Base-by-base conservation (phyloP, 2,113 vertebrate species). In the Ramphastos sulfuratus region DNA sequence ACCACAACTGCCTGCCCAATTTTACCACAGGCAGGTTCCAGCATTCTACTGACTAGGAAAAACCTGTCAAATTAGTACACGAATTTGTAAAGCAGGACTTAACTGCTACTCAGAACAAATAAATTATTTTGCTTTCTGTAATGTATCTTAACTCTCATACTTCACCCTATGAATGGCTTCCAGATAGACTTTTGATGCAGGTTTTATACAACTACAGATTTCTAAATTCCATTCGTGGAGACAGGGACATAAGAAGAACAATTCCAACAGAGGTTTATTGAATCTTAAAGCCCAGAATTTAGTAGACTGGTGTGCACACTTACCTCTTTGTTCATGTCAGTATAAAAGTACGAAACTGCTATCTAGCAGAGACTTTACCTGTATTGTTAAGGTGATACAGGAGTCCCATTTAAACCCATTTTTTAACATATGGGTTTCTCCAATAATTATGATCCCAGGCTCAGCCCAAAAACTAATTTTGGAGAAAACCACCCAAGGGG, bases 241-340 rank as follows among this genome's bases (percentile, higher is more conserved):
- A 66, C 24, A 50, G 2, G 60, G 39, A 85, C 60, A 63, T 18
- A 37, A 55, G 3, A 54, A 73, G 50, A 74, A 5, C 10, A 10
- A 76, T 42, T 59, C 27, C 33, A 67, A 23, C 0, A 54, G n/a
- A 82, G 39, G 14, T 63, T 87, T 80, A 81, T 0, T 81, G 73
- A 88, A 87, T 33, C 19, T 73, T 70, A 63, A 55, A 82, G 67
- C 61, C 66, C 64, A 64, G 59, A 71, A 77, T 63, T 81, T 14
- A 67, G 48, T 44, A 78, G 31, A 15, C 31, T 30, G 31, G 6
- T 12, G 5, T 31, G 28, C 20, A n/a, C 0, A 0, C 19, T 58
- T 69, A 33, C 19, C 24, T 71, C 39, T 65, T 61, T 50, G 31
- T 28, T 74, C 67, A 1, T 27, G 3, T 18, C 59, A 59, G 20